Evolutionary conservation across 2,888 invertebrate species (phyloP), one percentile per base, ranked within the genome.

Genomic region (Drosophila stalkeri): DNA sequence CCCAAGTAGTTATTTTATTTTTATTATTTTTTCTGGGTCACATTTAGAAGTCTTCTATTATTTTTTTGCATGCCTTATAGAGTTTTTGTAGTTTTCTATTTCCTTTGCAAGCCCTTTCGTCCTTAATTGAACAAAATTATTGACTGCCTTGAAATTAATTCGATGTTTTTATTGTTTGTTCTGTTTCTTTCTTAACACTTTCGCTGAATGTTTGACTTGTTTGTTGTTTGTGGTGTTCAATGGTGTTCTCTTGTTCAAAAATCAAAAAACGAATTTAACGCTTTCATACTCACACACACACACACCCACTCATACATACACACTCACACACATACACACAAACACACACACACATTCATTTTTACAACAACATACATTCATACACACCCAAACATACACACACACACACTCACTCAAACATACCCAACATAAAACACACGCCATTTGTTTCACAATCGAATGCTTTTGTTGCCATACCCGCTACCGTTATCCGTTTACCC

Each of bases 131-230:
- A 67, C 51, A 62, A 77, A 81, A 81, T 60, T 64, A 64, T 51
- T 70, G 56, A 75, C 47, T 79, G 80, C 80, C 82, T 81, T 68
- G 74, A 86, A 75, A 83, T 80, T 89, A 83, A 87, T 82, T 81
- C 67, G 74, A 64, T 77, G 49, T 83, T 82, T 80, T 68, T 64
- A 77, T 88, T 84, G 76, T 83, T 85, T 82, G 56, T 79, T 82
- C 75, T 80, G 76, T 82, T 70, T 73, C 75, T 76, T 80, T 87
- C 69, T 81, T 86, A 80, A 87, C 82, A 78, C 75, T 72, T 87
- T 89, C 71, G 89, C 87, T 89, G 89, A 85, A 85, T 85, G 85
- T 87, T 89, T 87, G 89, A 89, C 87, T 85, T 89, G 85, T 85
- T 85, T 85, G 84, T 89, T 89, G 84, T 87, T 85, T 89, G 85